Conservation (phyloP, 1,140 invertebrate species). For the Aplysia californica region DNA sequence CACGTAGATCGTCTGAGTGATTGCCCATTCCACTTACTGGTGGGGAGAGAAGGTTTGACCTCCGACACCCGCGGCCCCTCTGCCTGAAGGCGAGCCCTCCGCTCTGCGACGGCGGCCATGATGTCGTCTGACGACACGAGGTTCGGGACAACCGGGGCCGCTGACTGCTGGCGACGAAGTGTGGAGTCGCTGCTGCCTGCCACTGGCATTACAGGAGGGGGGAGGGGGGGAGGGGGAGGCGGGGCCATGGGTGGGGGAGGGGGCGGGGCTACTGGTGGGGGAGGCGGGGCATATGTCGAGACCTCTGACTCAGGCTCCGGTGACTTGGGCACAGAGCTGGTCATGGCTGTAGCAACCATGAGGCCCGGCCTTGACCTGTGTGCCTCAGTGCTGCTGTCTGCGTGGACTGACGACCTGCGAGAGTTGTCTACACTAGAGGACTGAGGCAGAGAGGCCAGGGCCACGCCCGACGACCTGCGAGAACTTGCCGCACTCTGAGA, state of each 20-base stretch:
- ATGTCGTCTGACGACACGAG: constrained; percentile 40
- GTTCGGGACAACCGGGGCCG: neutral
- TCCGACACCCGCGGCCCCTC: constrained; percentile 40
- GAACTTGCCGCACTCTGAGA: constrained; percentile 13
- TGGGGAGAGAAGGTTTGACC: constrained; percentile 10
- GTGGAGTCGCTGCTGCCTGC: constrained; percentile 11
- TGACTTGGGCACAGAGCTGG: constrained; percentile 36
- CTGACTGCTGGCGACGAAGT: neutral
- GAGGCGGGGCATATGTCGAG: constrained; percentile 36
- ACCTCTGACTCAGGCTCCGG: constrained; percentile 13
- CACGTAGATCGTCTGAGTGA: no score
- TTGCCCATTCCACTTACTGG: no score
- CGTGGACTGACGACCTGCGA: constrained; percentile 33
- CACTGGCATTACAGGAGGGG: no score
- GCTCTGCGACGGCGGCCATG: constrained; percentile 47
- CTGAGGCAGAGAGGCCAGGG: constrained; percentile 32
- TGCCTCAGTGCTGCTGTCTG: constrained; percentile 34
- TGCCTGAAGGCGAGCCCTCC: constrained; percentile 45
- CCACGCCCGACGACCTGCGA: constrained; percentile 14
- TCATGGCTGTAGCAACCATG: constrained; percentile 27
- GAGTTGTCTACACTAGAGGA: constrained; percentile 38
- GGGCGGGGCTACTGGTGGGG: constrained; percentile 34
- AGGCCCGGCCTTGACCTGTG: neutral
- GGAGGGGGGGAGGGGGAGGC: neutral
- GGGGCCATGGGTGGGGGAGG: constrained; percentile 33